These are phyloP conservation scores for Paralvinella palmiformis DNA, from an alignment of 1,140 invertebrate genomes.

Conservation along the genomic window DNA sequence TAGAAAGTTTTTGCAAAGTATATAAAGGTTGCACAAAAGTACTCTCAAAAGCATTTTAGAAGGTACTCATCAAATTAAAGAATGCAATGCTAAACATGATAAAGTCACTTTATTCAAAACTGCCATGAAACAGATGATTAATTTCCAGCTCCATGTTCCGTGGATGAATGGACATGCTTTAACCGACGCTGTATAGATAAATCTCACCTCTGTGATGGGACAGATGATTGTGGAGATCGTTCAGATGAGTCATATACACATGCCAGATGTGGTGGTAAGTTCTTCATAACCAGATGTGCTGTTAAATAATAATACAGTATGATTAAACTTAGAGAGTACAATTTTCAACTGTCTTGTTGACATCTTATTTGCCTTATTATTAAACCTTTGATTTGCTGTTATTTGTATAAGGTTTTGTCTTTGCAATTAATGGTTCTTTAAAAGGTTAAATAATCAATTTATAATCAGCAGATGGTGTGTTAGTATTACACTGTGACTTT, in stretches of 20 bases:
- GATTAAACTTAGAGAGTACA: no score
- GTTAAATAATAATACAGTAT: not conserved
- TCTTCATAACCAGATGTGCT: not conserved
- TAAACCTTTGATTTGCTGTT: no score
- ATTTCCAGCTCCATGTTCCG: slow-evolving; percentile 8
- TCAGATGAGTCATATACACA: slow-evolving; percentile 57
- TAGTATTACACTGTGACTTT: no score
- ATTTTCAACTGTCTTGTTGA: no score
- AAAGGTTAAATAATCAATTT: no score
- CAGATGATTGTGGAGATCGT: slow-evolving; percentile 62
- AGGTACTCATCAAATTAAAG: not conserved
- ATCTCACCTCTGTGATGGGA: slow-evolving; percentile 63
- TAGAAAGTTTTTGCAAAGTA: not conserved
- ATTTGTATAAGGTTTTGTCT: no score
- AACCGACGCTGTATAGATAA: slow-evolving; percentile 60
- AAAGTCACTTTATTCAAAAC: not conserved
- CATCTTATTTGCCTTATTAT: no score
- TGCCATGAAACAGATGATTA: no score
- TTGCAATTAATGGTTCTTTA: no score
- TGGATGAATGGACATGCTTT: slow-evolving; percentile 52
- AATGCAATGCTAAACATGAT: not conserved
- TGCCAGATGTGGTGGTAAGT: slow-evolving; percentile 13
- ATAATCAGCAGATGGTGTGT: no score
- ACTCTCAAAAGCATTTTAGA: not conserved
- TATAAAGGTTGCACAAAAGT: not conserved